Evolutionary conservation across 2,888 invertebrate species (phyloP).

Genomic region (Aphodius granarius): DNA sequence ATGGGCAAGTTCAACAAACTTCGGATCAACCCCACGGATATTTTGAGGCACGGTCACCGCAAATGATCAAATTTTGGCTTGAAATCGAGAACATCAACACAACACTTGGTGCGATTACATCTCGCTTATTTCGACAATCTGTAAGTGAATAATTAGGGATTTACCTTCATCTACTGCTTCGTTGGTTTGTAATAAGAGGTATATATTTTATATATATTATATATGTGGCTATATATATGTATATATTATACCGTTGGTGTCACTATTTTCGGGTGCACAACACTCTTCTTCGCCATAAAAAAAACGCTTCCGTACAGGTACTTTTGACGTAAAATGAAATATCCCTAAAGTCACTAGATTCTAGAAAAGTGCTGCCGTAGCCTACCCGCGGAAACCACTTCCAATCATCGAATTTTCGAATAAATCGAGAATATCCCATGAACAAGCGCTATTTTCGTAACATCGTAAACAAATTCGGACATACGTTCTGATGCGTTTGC

Average conservation of each 20-base stretch:
- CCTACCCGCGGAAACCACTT: not conserved
- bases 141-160: constrained; percentile 4
- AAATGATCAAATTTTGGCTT: not conserved
- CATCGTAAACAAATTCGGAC: not conserved
- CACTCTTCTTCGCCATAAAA: constrained; percentile 48
- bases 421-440: not conserved
- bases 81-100: not conserved
- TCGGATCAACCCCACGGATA: constrained; percentile 40
- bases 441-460: not conserved
- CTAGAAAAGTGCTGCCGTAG: constrained; percentile 20
- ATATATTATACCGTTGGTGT: constrained; percentile 40
- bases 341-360: constrained; percentile 21
- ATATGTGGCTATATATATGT: constrained; percentile 37
- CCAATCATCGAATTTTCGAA: not conserved
- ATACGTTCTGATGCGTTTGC: not conserved
- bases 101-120: not conserved
- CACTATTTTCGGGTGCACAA: constrained; percentile 45
- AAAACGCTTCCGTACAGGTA: constrained; percentile 34
- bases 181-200: constrained; percentile 39
- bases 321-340: constrained; percentile 25
- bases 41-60: not conserved
- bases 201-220: not conserved
- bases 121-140: not conserved
- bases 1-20: constrained; percentile 43
- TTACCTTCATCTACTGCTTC: constrained; percentile 54